Base-by-base conservation (phyloP, 2,888 invertebrate species). In the Leucoptera coffeella region DNA sequence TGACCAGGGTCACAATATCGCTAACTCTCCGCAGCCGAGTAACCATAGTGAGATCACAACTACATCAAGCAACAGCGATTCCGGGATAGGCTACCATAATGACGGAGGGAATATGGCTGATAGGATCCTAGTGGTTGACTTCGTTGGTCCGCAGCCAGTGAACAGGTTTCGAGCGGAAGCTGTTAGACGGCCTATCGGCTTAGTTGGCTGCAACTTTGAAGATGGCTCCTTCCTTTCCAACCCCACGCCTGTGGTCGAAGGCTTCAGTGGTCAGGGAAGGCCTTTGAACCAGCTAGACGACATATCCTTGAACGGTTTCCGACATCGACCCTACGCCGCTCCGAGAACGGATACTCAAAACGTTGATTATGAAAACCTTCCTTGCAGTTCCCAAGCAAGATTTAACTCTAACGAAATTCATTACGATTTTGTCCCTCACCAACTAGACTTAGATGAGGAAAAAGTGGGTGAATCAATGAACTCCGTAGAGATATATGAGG, bases 51-150 rank as follows among this genome's bases (percentile, higher is more conserved):
- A 85, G 38, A 75, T 84, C 6, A 84, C 84, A 0, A 82, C 82
- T 0, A 85, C 88, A 12, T 92, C 91, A 0, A 92, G 91, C 40
- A 94, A 93, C 51, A 92, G 92, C 29, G 95, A 95, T 50, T 94
- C 93, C 2, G 94, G 95, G 0, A 92, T 95, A 32, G 94, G 94
- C 0, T 93, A 93, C 42, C 80, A 90, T 35, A 92, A 92, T 41
- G 91, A 93, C 41, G 85, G 85, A 40, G 80, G 85, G 7, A 86
- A 86, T 42, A 80, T 88, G 27, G 85, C 86, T 1, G 89, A 88
- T 48, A 71, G 87, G 30, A 87, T 88, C 40, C 51, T 85, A 15
- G 80, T 85, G 1, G 84, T 85, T 0, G 87, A 88, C 45, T 85
- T 85, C 44, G 78, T 79, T 1, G 58, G 54, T 0, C 61, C 52